Evolutionary conservation across 2,113 vertebrate genomes (phyloP).

Genomic region (Cranoglanis bouderius): DNA sequence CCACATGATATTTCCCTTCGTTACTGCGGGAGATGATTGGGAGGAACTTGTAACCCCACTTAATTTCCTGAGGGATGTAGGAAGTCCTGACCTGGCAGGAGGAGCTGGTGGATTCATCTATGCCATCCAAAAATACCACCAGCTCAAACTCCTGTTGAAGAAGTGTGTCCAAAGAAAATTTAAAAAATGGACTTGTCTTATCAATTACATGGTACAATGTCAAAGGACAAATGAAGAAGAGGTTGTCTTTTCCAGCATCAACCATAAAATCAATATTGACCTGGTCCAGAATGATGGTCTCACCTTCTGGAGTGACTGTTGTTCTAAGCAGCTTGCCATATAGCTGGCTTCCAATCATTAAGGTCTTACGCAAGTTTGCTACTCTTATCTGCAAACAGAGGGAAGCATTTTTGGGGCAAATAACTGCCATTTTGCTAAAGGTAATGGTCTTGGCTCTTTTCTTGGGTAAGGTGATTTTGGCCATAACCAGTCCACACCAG

Average conservation of each 20-base stretch:
- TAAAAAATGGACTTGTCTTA: conserved; percentile 31
- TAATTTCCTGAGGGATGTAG: conserved; percentile 31
- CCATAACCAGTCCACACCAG: conserved; percentile 41
- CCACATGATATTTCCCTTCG: conserved; percentile 16
- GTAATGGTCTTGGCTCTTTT: conserved; percentile 40
- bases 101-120: conserved; percentile 32
- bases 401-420: conserved; percentile 12
- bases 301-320: conserved; percentile 29
- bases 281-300: conserved; percentile 35
- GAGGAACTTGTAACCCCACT: conserved; percentile 37
- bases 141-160: conserved; percentile 20
- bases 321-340: conserved; percentile 35
- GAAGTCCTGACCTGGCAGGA: conserved; percentile 38
- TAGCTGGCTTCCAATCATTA: conserved; percentile 34
- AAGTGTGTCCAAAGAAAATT: conserved; percentile 18
- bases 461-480: conserved; percentile 33
- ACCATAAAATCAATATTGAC: conserved; percentile 32
- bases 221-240: conserved; percentile 5
- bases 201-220: conserved; percentile 7
- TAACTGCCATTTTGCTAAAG: conserved; percentile 37
- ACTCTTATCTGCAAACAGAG: conserved; percentile 34
- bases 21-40: not conserved
- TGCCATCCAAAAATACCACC: conserved; percentile 26
- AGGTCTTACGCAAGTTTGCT: conserved; percentile 29
- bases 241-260: conserved; percentile 16